phyloP scores from a whole-genome alignment of 2,888 invertebrate species.

The Helleia helle region DNA sequence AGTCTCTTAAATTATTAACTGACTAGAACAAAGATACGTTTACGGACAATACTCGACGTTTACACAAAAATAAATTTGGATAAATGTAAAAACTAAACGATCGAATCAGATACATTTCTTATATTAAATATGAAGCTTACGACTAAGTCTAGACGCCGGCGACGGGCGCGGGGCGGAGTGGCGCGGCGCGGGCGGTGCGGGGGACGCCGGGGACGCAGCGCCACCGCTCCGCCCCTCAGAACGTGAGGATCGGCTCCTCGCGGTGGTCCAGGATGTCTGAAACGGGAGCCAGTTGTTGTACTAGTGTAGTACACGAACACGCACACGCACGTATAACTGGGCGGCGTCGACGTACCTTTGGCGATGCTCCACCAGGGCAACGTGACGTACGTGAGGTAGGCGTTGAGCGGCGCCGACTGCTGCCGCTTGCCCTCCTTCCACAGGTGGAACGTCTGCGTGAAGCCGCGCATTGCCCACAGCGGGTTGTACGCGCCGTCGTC shows the following conservation, averaged over 20 bases:
- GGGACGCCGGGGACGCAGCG: neutral
- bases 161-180: too few relatives aligned
- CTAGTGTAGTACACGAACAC: neutral
- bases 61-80: too few relatives aligned
- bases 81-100: too few relatives aligned
- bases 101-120: too few relatives aligned
- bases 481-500: constrained; percentile 96
- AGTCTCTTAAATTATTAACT: too few relatives aligned
- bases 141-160: too few relatives aligned
- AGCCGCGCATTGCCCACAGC: constrained; percentile 94
- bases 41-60: too few relatives aligned
- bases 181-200: neutral
- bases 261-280: constrained; percentile 92
- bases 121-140: too few relatives aligned
- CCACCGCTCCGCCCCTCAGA: constrained; percentile 65
- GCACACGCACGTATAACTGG: neutral
- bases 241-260: constrained; percentile 92
- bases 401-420: constrained; percentile 94
- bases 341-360: constrained; percentile 76
- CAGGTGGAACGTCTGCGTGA: constrained; percentile 99
- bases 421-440: constrained; percentile 97
- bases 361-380: constrained; percentile 99
- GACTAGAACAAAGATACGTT: too few relatives aligned
- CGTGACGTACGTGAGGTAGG: constrained; percentile 97
- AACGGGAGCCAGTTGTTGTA: constrained; percentile 5